Conservation (phyloP, 2,797 vertebrate genomes). For the Setipinna tenuifilis region DNA sequence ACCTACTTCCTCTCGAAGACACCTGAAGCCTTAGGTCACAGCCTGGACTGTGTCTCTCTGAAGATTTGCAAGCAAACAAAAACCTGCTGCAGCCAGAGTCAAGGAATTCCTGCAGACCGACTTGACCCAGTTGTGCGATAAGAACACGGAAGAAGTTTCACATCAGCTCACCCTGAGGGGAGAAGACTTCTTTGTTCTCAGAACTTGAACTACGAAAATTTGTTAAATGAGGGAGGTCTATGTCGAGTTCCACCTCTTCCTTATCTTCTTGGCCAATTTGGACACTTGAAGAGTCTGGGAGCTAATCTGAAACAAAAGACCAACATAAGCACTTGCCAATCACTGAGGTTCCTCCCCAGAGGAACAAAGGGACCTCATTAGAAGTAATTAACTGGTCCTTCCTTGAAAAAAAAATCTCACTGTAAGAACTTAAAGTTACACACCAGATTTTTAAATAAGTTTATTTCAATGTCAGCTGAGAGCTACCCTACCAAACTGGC, state of each 20-base stretch:
- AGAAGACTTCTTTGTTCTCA: not conserved
- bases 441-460: slow-evolving; percentile 45
- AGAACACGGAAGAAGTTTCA: not conserved
- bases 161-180: not conserved
- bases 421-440: not conserved
- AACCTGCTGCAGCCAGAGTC: slow-evolving; percentile 46
- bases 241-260: slow-evolving; percentile 75
- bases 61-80: slow-evolving; percentile 51
- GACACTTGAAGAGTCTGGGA: slow-evolving; percentile 70
- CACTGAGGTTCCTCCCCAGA: slow-evolving; percentile 69
- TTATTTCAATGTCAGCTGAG: slow-evolving; percentile 55
- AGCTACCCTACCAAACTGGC: slow-evolving; percentile 65
- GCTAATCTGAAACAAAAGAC: slow-evolving; percentile 35
- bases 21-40: slow-evolving; percentile 49
- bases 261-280: slow-evolving; percentile 75
- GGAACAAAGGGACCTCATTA: slow-evolving; percentile 70
- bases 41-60: slow-evolving; percentile 50
- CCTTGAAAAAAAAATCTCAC: slow-evolving; percentile 61
- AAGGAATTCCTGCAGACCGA: slow-evolving; percentile 25
- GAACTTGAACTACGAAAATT: slow-evolving; percentile 51
- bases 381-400: slow-evolving; percentile 65
- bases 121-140: slow-evolving; percentile 42
- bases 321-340: slow-evolving; percentile 51
- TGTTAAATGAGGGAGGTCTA: slow-evolving; percentile 76
- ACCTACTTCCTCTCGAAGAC: slow-evolving; percentile 63